These are phyloP conservation scores for Microctonus aethiopoides DNA, from an alignment of 2,888 invertebrate species.

Conservation along the genomic window DNA sequence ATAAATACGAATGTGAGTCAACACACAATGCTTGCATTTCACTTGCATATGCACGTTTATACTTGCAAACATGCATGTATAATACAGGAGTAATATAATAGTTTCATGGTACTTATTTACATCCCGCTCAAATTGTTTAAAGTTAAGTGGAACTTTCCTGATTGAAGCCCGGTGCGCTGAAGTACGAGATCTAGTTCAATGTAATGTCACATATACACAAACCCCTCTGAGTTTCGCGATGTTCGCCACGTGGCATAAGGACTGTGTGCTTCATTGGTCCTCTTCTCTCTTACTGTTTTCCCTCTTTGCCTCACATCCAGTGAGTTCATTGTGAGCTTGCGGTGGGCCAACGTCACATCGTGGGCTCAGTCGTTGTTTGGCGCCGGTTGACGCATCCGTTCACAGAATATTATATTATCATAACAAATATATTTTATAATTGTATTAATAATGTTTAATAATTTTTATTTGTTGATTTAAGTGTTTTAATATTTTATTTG, in stretches of 20 bases:
- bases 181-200: constrained; percentile 21
- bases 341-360: constrained; percentile 43
- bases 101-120: constrained; percentile 8
- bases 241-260: constrained; percentile 48
- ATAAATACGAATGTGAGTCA: no score
- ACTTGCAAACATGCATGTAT: not conserved
- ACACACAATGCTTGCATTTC: no score
- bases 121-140: not conserved
- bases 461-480: no score
- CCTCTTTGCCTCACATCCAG: constrained; percentile 17
- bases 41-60: not conserved
- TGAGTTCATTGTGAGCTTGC: constrained; percentile 45
- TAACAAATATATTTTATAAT: not conserved
- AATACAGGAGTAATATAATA: not conserved
- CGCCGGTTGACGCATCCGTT: constrained; percentile 36
- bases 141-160: constrained; percentile 30
- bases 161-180: constrained; percentile 5
- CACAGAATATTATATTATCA: constrained; percentile 4
- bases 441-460: no score
- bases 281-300: constrained; percentile 41
- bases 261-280: constrained; percentile 42
- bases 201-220: not conserved
- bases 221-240: not conserved
- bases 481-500: no score
- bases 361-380: constrained; percentile 44